Evolutionary conservation across 2,113 vertebrate species (phyloP).

Genomic region (Rhinopomastus cyanomelas): DNA sequence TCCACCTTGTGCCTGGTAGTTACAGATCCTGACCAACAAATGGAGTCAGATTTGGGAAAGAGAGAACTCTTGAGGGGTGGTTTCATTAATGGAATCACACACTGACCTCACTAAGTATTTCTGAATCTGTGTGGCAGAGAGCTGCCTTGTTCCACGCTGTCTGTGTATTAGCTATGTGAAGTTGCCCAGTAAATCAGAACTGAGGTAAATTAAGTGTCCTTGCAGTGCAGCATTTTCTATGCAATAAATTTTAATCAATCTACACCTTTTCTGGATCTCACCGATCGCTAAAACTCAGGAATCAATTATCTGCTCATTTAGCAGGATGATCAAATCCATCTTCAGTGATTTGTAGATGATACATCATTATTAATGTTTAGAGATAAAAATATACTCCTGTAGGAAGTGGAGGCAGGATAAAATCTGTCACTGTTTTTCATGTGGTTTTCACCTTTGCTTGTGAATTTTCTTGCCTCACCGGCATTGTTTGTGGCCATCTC

Average conservation of each 20-base stretch:
- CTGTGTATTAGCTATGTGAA: fast-evolving
- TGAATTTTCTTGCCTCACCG: background rate
- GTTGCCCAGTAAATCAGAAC: background rate
- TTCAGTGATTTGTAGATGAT: constrained; percentile 38
- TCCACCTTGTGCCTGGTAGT: background rate
- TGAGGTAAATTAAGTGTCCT: background rate
- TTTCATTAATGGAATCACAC: background rate
- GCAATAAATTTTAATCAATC: background rate
- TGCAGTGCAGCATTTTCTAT: background rate
- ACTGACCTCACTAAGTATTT: background rate
- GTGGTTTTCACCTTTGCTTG: background rate
- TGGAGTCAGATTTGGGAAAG: background rate
- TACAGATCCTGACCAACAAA: background rate
- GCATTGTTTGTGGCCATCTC: background rate
- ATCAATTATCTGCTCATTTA: constrained; percentile 13
- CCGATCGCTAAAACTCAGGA: background rate
- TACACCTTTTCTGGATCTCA: background rate
- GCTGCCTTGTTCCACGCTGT: background rate
- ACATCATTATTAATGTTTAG: constrained; percentile 40
- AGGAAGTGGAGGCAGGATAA: constrained; percentile 57
- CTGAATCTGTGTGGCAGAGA: background rate
- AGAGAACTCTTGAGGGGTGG: background rate
- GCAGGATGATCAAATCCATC: background rate
- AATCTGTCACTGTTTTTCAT: constrained; percentile 59
- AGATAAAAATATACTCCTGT: constrained; percentile 45